phyloP scores from a whole-genome alignment of 2,113 vertebrate species.

The Phylloscopus trochilus region DNA sequence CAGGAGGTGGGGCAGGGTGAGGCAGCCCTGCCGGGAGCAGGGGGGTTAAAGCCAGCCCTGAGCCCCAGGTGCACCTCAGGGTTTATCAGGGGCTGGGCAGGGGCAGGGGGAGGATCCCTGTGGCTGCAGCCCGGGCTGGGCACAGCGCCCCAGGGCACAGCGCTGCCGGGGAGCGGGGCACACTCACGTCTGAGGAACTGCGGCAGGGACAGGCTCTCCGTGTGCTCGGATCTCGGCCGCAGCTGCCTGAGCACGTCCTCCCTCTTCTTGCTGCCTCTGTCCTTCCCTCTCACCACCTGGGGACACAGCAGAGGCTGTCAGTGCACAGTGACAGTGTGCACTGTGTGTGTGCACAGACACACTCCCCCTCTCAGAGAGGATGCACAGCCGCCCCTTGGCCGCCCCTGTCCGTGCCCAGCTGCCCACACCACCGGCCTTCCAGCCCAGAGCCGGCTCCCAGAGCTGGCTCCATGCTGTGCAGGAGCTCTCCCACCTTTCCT shows the following conservation, averaged over 20 bases:
- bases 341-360: no score
- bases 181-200: slow-evolving; percentile 88
- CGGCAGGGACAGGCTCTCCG: slow-evolving; percentile 62
- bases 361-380: no score
- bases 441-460: fast-evolving
- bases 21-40: no score
- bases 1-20: no score
- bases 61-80: no score
- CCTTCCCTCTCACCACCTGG: slow-evolving; percentile 29
- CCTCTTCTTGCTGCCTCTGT: neutral
- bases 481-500: neutral
- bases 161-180: fast-evolving
- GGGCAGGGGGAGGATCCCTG: neutral
- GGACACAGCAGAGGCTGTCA: neutral
- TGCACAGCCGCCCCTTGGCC: neutral
- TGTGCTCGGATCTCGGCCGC: neutral
- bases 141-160: no score
- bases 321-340: no score
- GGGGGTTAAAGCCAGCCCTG: no score
- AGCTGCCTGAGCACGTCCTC: neutral
- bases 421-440: fast-evolving
- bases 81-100: neutral
- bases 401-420: fast-evolving
- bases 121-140: no score
- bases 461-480: fast-evolving